Evolutionary conservation across 2,888 invertebrate genomes (phyloP).

Genomic region (Acanthosepion pharaonis): DNA sequence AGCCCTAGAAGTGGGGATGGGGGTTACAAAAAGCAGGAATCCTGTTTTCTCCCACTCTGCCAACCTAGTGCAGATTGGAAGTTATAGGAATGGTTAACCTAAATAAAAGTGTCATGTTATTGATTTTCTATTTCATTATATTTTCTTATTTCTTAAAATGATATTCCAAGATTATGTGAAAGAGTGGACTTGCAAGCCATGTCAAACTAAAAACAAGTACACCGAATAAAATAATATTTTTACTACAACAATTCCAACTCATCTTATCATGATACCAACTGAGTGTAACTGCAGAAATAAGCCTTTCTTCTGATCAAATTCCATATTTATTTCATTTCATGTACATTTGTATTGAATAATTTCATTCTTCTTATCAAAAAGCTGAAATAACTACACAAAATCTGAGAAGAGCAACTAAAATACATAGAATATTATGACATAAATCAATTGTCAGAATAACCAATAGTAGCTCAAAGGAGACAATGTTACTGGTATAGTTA

Average conservation of each 20-base stretch:
- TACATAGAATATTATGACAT: too few relatives aligned
- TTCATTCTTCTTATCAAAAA: background rate
- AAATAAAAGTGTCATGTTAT: background rate
- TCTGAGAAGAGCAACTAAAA: too few relatives aligned
- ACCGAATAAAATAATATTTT: background rate
- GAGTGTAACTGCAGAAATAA: background rate
- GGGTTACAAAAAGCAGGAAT: background rate
- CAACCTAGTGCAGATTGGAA: background rate
- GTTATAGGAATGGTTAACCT: background rate
- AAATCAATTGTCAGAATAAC: too few relatives aligned
- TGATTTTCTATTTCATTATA: background rate
- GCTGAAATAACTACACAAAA: background rate
- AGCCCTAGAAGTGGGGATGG: background rate
- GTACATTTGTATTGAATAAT: background rate
- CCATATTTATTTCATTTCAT: background rate
- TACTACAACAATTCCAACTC: background rate
- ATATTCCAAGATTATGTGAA: background rate
- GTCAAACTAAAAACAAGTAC: background rate
- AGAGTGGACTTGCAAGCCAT: background rate
- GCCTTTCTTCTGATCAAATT: background rate
- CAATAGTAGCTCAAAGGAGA: too few relatives aligned
- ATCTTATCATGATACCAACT: background rate
- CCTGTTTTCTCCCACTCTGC: background rate
- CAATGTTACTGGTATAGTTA: too few relatives aligned
- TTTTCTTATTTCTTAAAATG: background rate